A percentile compares a stretch with the other conserved stretches of the same genome.
Evolutionary conservation across 2,113 vertebrate genomes (phyloP).

Genomic region (Philantomba maxwellii): DNA sequence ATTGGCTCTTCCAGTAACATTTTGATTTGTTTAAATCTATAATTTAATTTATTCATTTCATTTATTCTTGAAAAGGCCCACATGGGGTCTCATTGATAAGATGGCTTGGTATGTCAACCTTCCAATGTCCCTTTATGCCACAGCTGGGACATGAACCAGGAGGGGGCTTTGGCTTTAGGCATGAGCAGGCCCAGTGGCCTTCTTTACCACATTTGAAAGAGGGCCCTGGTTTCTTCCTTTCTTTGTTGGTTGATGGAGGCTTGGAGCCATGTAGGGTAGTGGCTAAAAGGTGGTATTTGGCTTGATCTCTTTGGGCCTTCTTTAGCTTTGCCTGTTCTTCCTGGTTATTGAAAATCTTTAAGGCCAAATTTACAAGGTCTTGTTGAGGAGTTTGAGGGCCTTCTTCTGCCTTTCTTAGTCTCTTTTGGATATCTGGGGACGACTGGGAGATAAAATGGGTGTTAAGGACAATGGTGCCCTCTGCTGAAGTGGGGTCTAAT

Average conservation of each 20-base stretch:
- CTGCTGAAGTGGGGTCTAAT: not conserved
- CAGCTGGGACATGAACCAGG: not conserved
- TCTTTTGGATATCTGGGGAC: fast-evolving
- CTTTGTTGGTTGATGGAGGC: not conserved
- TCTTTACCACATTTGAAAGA: not conserved
- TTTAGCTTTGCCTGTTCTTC: not conserved
- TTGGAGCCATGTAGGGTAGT: not conserved
- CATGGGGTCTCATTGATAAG: not conserved
- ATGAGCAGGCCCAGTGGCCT: fast-evolving
- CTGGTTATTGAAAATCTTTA: not conserved
- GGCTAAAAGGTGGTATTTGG: not conserved
- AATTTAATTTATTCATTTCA: not conserved
- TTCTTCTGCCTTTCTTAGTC: not conserved
- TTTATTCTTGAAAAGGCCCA: not conserved
- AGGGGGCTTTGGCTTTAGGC: not conserved
- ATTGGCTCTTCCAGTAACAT: not conserved
- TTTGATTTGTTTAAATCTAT: not conserved
- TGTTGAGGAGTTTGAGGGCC: not conserved
- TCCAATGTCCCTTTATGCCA: not conserved
- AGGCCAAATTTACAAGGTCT: not conserved
- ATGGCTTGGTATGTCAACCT: not conserved
- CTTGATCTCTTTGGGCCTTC: not conserved
- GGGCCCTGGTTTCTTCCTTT: not conserved
- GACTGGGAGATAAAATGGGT: not conserved
- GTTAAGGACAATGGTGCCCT: not conserved